These are phyloP conservation scores for Paracanthobrama guichenoti DNA, from an alignment of 2,113 vertebrate species.

Conservation along the genomic window DNA sequence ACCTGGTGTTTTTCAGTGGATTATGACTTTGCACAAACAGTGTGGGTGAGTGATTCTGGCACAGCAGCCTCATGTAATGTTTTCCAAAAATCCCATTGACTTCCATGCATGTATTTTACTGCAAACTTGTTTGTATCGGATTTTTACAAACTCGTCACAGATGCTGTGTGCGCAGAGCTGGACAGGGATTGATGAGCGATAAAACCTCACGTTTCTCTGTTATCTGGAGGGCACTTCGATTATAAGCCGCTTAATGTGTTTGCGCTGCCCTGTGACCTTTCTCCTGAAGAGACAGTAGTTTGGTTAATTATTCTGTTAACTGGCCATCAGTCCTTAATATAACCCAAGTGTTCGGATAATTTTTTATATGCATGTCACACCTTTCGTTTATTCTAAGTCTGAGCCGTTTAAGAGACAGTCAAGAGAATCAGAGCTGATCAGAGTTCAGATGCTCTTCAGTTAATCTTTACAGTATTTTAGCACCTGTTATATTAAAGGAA, in stretches of 20 bases:
- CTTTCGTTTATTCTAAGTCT: neutral
- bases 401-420: neutral
- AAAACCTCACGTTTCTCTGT: conserved; percentile 57
- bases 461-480: neutral
- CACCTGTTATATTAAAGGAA: neutral
- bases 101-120: neutral
- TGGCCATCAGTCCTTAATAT: conserved; percentile 56
- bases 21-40: neutral
- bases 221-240: conserved; percentile 73
- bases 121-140: neutral
- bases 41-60: neutral
- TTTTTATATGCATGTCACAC: neutral
- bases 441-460: neutral
- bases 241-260: conserved; percentile 68
- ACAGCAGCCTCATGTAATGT: neutral
- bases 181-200: neutral
- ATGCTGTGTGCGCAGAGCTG: neutral
- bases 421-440: neutral
- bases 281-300: conserved; percentile 70
- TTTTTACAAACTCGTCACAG: neutral
- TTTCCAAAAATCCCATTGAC: neutral
- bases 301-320: conserved; percentile 74
- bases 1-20: neutral
- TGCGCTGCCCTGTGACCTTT: conserved; percentile 63
- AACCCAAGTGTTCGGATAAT: too few relatives aligned